A percentile compares a stretch with the other conserved stretches of the same genome.
These are phyloP conservation scores for Bombus confusus DNA, from an alignment of 1,140 invertebrate species.

Conservation along the genomic window DNA sequence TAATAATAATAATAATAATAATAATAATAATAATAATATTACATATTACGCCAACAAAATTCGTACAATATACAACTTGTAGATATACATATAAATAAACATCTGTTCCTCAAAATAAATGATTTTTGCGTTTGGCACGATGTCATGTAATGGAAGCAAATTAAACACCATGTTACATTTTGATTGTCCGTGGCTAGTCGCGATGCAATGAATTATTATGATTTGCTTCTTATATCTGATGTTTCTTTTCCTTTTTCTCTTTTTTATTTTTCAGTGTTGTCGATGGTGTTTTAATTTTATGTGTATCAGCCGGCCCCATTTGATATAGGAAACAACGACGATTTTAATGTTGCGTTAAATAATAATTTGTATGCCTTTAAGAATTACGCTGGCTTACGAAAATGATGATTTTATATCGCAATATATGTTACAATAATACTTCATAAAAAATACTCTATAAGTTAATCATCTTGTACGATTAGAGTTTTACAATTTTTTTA, in stretches of 20 bases:
- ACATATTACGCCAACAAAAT: slow-evolving; percentile 73
- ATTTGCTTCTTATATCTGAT: slow-evolving; percentile 54
- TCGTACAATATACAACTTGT: slow-evolving; percentile 67
- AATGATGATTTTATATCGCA: background rate
- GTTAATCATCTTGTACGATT: slow-evolving; percentile 16
- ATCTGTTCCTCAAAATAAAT: slow-evolving; percentile 67
- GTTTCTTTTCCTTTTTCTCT: background rate
- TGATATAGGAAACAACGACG: slow-evolving; percentile 4
- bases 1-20: slow-evolving; percentile 60
- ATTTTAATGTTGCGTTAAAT: background rate
- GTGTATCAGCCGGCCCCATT: slow-evolving; percentile 49
- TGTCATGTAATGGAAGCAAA: slow-evolving; percentile 78
- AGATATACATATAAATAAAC: slow-evolving; percentile 54
- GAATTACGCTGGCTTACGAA: background rate
- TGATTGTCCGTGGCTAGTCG: slow-evolving; percentile 77
- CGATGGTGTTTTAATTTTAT: slow-evolving; percentile 38
- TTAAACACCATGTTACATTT: slow-evolving; percentile 75
- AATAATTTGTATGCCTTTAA: slow-evolving; percentile 17
- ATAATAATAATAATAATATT: slow-evolving; percentile 61
- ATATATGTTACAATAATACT: slow-evolving; percentile 14
- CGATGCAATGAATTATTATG: slow-evolving; percentile 56
- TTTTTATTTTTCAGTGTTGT: slow-evolving; percentile 36
- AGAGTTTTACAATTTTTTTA: background rate
- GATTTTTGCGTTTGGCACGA: slow-evolving; percentile 76
- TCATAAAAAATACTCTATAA: slow-evolving; percentile 26